These are phyloP conservation scores for Athalia cordata DNA, from an alignment of 2,888 invertebrate species.

Conservation along the genomic window DNA sequence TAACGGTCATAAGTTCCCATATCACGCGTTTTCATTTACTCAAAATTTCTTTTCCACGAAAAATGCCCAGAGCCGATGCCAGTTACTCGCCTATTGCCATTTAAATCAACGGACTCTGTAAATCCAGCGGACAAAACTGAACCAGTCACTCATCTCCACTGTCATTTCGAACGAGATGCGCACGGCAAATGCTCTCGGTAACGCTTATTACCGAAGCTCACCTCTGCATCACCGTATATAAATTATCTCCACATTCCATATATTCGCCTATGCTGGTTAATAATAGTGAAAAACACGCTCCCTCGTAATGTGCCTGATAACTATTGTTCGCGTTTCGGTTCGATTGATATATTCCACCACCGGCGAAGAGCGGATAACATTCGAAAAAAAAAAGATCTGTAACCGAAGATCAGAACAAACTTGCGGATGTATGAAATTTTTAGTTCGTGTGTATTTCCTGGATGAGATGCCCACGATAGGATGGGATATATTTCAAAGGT, in stretches of 20 bases:
- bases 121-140: conserved; percentile 8
- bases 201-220: conserved; percentile 24
- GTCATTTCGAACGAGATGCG: conserved; percentile 25
- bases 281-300: too few species aligned
- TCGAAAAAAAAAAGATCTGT: too few species aligned
- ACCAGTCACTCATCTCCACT: conserved; percentile 25
- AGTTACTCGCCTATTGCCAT: not conserved
- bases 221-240: not conserved
- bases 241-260: too few species aligned
- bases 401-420: not conserved
- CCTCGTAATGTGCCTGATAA: too few species aligned
- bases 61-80: not conserved
- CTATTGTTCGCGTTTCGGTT: too few species aligned
- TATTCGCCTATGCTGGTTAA: not conserved
- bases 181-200: conserved; percentile 35
- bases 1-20: conserved; percentile 16
- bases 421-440: not conserved
- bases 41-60: conserved; percentile 13
- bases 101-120: conserved; percentile 6
- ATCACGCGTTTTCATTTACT: not conserved
- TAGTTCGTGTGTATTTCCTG: not conserved
- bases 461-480: too few species aligned
- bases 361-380: too few species aligned
- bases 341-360: too few species aligned
- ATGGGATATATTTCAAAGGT: too few species aligned